These are phyloP conservation scores for Equus quagga DNA, from an alignment of 2,113 vertebrate species.

Conservation along the genomic window DNA sequence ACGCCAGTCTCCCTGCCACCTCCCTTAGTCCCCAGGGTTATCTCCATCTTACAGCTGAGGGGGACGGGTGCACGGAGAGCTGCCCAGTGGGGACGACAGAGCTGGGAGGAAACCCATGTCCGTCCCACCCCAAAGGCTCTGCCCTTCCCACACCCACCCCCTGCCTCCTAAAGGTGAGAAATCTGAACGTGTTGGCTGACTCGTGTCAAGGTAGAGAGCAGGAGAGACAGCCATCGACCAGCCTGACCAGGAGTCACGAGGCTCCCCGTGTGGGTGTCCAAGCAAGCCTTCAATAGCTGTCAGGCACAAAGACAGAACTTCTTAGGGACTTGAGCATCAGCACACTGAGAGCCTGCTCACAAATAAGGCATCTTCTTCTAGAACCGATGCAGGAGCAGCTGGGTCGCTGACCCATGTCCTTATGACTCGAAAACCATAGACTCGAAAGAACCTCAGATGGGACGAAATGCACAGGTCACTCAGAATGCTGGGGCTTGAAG, in stretches of 20 bases:
- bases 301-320: neutral
- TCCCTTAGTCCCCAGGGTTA: neutral
- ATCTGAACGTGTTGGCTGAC: no score
- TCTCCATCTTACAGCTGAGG: neutral
- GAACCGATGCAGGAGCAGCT: accelerated
- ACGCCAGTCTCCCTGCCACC: neutral
- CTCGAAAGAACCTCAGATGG: neutral
- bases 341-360: no score
- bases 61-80: neutral
- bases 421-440: neutral
- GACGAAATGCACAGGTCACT: neutral
- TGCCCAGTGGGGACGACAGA: no score
- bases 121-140: neutral
- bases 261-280: accelerated
- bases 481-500: no score
- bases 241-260: neutral
- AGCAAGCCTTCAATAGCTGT: neutral
- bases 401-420: neutral
- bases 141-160: neutral
- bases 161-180: neutral
- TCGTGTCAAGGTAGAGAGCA: neutral
- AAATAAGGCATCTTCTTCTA: neutral
- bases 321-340: neutral
- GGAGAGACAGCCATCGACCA: neutral
- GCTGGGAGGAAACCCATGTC: neutral